Conservation (phyloP, 2,888 invertebrate species). For the Rotaria magnacalcarata region DNA sequence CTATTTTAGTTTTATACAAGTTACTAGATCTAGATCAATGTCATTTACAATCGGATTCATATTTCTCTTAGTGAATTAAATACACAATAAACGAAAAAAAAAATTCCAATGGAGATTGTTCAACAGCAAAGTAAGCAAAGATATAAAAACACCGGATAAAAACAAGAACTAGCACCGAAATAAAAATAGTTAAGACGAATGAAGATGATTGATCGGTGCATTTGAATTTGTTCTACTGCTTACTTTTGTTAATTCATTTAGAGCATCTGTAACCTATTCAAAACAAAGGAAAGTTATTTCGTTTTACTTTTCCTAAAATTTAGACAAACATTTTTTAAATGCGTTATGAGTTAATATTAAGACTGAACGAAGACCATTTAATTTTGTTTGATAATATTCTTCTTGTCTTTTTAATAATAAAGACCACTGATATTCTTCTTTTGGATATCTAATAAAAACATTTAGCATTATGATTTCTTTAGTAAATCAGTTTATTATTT, state of each 20-base stretch:
- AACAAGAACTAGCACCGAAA: not conserved
- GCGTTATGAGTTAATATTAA: not conserved
- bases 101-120: not conserved
- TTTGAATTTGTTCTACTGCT: not conserved
- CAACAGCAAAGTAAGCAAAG: too few relatives aligned
- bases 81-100: not conserved
- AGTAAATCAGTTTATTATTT: not conserved
- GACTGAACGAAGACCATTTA: not conserved
- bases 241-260: slow-evolving; percentile 15
- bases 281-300: not conserved
- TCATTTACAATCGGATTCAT: not conserved
- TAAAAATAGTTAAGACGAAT: not conserved
- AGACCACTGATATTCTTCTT: slow-evolving; percentile 1
- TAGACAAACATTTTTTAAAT: slow-evolving; percentile 16
- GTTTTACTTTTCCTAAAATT: not conserved
- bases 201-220: not conserved
- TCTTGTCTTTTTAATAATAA: slow-evolving; percentile 22
- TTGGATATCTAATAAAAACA: not conserved
- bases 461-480: not conserved
- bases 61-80: not conserved
- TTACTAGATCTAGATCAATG: too few relatives aligned
- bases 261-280: not conserved
- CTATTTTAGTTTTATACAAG: too few relatives aligned
- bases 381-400: slow-evolving; percentile 26
- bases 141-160: not conserved